A percentile compares a stretch with the other conserved stretches of the same genome.
These are phyloP conservation scores for Andrena cerasifolii DNA, from an alignment of 1,140 invertebrate species.

Conservation along the genomic window DNA sequence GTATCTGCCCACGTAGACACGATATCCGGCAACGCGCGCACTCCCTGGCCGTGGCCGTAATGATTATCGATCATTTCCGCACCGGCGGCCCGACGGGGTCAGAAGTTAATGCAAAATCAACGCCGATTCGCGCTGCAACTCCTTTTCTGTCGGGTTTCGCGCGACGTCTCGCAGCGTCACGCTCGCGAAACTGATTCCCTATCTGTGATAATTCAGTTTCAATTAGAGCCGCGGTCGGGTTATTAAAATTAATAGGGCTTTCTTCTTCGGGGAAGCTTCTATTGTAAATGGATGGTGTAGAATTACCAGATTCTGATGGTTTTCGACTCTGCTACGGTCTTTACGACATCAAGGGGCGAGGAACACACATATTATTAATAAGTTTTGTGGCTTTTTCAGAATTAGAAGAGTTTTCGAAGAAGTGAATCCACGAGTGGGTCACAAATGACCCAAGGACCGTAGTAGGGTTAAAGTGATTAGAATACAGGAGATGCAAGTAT, in stretches of 20 bases:
- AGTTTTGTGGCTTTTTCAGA: too few species aligned
- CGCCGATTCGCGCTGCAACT: constrained; percentile 28
- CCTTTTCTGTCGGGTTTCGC: constrained; percentile 21
- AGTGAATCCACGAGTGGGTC: too few species aligned
- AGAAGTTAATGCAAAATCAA: constrained; percentile 65
- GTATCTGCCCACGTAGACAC: constrained; percentile 54
- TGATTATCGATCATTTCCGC: constrained; percentile 67
- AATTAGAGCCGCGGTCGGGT: background rate
- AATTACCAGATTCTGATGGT: too few species aligned
- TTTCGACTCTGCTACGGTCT: too few species aligned
- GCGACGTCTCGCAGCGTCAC: background rate
- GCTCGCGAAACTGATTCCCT: background rate
- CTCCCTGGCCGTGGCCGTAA: constrained; percentile 33
- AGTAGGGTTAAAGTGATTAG: too few species aligned
- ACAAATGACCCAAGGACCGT: too few species aligned
- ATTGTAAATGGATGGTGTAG: too few species aligned
- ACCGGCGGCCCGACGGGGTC: constrained; percentile 39
- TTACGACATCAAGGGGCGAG: too few species aligned
- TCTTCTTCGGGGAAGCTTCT: too few species aligned
- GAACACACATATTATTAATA: too few species aligned
- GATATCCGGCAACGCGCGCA: constrained; percentile 56
- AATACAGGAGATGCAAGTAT: too few species aligned
- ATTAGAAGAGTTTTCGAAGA: too few species aligned
- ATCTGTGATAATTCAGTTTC: background rate
- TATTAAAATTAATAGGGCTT: background rate